Base-by-base conservation (phyloP, 2,888 invertebrate species). In the Tachina grossa region DNA sequence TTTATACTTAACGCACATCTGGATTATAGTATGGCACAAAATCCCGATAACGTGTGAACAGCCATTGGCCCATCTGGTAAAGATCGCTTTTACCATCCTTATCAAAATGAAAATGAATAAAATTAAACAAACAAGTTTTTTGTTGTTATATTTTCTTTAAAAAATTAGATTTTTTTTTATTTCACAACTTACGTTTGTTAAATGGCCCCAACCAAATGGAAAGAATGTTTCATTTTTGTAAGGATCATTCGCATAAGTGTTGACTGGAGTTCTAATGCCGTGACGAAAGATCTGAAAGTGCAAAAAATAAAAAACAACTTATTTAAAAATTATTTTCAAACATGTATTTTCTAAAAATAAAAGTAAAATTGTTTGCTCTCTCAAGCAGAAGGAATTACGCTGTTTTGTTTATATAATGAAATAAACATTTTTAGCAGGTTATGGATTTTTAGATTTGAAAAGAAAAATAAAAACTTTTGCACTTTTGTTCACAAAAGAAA, bases 151-250 rank as follows among this genome's bases (percentile, higher is more conserved):
- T 31, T 31, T 31, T 31, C 31, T 31, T 2, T 4, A 31, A 4
- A 31, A 31, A 31, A 31, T 31, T 2, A 31, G 31, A 14, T 61
- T 16, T 41, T 9, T 49, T 6, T 19, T 53, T 53, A 19, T 63
- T 31, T 13, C 8, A 6, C 45, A 43, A 86, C 93, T 93, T 92
- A 96, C 97, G 90, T 95, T 95, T 9, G 97, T 97, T 13, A 97
- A 92, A 89, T 97, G 96, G 11, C 96, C 96, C 95, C 95, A 96
- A 57, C 97, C 97, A 79, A 94, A 95, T 1, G 96, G 96, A 93
- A 94, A 95, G 89, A 94, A 94, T 0, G 94, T 94, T 81, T 94
- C 94, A 88, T 95, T 94, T n/a, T 94, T 89, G 80, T 92, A 93
- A 0, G 95, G 95, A 93, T 97, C 97, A 71, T 94, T 95, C 2